Conservation (phyloP, 2,113 vertebrate species). For the Gulo gulo region DNA sequence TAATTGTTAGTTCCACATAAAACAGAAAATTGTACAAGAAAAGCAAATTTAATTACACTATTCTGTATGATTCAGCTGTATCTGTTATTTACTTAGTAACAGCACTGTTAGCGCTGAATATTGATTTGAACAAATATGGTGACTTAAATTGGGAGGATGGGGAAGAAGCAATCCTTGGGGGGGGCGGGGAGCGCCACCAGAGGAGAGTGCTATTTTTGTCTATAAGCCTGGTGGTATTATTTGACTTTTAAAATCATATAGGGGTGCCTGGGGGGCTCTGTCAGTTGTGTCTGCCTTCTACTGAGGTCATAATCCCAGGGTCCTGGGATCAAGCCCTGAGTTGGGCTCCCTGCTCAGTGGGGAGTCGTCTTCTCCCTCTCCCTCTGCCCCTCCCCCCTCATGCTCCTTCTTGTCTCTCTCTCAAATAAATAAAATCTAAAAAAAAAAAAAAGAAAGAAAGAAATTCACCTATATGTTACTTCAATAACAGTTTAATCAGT, state of each 20-base stretch:
- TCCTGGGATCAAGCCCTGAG: not conserved
- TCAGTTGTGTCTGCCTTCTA: not conserved
- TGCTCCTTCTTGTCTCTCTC: not conserved
- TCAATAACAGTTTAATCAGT: not conserved
- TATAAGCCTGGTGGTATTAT: not conserved
- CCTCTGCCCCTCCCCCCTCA: not conserved
- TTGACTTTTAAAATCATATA: not conserved
- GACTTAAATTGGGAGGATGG: not conserved
- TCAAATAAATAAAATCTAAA: not conserved
- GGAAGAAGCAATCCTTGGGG: not conserved
- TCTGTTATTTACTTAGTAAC: not conserved
- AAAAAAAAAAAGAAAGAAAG: no score
- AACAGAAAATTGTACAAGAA: not conserved
- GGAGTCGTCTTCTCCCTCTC: not conserved
- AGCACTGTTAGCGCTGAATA: not conserved
- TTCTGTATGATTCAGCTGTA: not conserved
- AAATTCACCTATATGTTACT: not conserved
- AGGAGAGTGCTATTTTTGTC: not conserved
- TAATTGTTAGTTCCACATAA: slow-evolving; percentile 3
- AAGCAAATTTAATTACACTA: slow-evolving; percentile 14
- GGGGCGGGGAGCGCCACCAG: no score
- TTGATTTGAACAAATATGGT: not conserved
- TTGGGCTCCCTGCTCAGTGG: not conserved
- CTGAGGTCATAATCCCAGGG: not conserved
- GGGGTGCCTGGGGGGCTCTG: not conserved